Evolutionary conservation across 1,140 invertebrate genomes (phyloP).

Genomic region (Penaeus japonicus): DNA sequence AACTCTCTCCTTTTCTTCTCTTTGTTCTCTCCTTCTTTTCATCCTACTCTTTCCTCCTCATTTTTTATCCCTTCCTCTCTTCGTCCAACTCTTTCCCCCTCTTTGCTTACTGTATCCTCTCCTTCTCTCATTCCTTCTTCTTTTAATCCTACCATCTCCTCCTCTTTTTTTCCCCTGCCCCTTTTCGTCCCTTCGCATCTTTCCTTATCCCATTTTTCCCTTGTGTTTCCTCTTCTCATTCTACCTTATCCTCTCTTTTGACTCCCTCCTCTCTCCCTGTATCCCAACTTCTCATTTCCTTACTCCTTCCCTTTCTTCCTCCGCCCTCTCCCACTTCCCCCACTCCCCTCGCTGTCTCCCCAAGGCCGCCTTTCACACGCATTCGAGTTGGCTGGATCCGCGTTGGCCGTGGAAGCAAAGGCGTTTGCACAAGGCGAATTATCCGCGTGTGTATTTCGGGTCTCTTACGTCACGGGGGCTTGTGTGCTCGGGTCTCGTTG

Average conservation of each 20-base stretch:
- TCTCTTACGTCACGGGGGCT: no score
- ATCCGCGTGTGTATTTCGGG: no score
- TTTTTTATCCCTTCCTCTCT: not conserved
- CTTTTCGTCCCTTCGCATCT: no score
- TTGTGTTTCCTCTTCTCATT: not conserved
- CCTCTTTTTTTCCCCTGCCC: no score
- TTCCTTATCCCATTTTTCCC: no score
- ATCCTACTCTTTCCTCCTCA: not conserved
- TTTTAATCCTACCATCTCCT: no score
- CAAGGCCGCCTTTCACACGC: not conserved
- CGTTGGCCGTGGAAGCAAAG: no score
- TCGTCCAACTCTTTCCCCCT: not conserved
- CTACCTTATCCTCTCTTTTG: not conserved
- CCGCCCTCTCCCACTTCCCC: not conserved
- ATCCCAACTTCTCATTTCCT: not conserved
- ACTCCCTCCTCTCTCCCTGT: not conserved
- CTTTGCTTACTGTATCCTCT: no score
- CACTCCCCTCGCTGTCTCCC: not conserved
- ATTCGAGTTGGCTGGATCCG: no score
- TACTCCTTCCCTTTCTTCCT: not conserved
- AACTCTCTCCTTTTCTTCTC: not conserved
- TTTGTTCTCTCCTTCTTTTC: not conserved
- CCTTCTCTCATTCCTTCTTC: no score
- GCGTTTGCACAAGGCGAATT: no score
- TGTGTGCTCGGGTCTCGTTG: no score